Evolutionary conservation across 2,888 invertebrate species (phyloP).

Genomic region (Microctonus brassicae): DNA sequence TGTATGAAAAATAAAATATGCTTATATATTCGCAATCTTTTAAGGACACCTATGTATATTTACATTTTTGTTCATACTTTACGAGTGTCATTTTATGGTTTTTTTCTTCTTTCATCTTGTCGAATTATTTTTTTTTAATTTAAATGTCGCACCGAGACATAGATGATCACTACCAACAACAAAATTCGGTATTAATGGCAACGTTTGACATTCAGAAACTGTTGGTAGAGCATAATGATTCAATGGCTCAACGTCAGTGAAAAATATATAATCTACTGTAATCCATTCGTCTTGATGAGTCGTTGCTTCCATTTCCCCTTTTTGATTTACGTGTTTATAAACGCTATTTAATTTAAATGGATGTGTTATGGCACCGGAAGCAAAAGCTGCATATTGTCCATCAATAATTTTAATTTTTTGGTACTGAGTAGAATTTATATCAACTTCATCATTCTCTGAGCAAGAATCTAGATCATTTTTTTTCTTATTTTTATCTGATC

Average conservation of each 20-base stretch:
- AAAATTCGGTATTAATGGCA: constrained; percentile 81
- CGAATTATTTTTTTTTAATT: constrained; percentile 67
- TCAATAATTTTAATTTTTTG: constrained; percentile 56
- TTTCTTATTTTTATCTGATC: neutral
- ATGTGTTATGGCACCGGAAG: constrained; percentile 77
- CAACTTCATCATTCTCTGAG: constrained; percentile 40
- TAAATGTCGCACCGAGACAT: constrained; percentile 82
- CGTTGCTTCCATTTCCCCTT: constrained; percentile 75
- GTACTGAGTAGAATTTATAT: constrained; percentile 44
- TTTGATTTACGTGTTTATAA: constrained; percentile 73
- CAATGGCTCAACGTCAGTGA: constrained; percentile 73
- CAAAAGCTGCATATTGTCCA: constrained; percentile 68
- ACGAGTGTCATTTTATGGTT: neutral
- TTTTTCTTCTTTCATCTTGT: constrained; percentile 15
- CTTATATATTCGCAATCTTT: neutral
- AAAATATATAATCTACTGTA: constrained; percentile 94
- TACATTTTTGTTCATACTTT: neutral
- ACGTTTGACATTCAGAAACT: constrained; percentile 72
- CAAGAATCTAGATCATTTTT: constrained; percentile 3
- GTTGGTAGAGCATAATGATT: constrained; percentile 77
- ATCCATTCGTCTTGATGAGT: constrained; percentile 83
- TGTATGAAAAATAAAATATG: neutral
- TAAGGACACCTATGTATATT: neutral
- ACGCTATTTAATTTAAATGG: constrained; percentile 78
- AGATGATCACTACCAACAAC: constrained; percentile 86